phyloP scores from a whole-genome alignment of 2,888 invertebrate species.

The Belgica antarctica region DNA sequence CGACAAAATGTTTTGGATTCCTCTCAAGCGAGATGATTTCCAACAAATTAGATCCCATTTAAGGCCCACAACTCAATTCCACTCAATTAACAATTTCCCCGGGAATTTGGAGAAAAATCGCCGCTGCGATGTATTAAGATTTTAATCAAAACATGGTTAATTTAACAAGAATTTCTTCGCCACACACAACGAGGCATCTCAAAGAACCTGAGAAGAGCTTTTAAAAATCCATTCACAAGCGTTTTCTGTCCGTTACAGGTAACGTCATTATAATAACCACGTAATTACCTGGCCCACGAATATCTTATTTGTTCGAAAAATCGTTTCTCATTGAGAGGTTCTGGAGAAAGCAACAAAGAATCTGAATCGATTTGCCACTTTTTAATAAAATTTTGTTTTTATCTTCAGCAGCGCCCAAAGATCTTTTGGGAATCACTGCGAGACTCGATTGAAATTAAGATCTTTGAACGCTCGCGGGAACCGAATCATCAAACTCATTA shows the following conservation, averaged over 20 bases:
- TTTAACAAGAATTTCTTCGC: constrained; percentile 41
- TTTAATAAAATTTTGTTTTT: background rate
- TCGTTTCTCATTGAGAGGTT: background rate
- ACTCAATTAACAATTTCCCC: constrained; percentile 15
- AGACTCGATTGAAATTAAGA: too few relatives aligned
- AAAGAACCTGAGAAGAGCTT: background rate
- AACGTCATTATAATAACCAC: constrained; percentile 14
- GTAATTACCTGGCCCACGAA: background rate
- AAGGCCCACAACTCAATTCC: constrained; percentile 19
- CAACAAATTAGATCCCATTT: constrained; percentile 11
- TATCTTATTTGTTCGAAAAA: background rate
- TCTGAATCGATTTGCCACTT: constrained; percentile 7
- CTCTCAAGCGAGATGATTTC: background rate
- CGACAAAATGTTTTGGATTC: background rate
- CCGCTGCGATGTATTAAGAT: constrained; percentile 24
- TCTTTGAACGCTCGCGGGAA: too few relatives aligned
- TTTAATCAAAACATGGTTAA: constrained; percentile 40
- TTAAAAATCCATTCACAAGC: constrained; percentile 23
- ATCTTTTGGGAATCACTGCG: too few relatives aligned
- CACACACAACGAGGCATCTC: constrained; percentile 42
- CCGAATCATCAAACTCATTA: too few relatives aligned
- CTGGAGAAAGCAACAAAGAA: background rate
- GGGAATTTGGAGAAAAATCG: background rate
- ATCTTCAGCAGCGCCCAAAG: too few relatives aligned
- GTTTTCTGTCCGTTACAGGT: constrained; percentile 1